A percentile compares a stretch with the other conserved stretches of the same genome.
Conservation (phyloP, 1,140 invertebrate species). For the Anoplolepis gracilipes region DNA sequence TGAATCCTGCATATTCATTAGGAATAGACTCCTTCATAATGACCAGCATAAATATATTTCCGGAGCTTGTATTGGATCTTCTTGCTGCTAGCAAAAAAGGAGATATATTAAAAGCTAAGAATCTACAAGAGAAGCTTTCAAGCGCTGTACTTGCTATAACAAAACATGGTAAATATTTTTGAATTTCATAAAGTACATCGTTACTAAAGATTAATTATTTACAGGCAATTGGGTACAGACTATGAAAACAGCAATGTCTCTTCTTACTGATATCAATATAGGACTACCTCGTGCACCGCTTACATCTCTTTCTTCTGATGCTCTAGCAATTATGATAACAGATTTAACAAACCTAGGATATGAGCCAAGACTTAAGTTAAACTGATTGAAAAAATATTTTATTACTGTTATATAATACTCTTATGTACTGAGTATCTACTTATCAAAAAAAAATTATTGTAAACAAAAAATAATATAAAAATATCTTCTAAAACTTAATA, state of each 20-base stretch:
- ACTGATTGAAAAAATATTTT: neutral
- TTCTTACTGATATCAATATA: constrained; percentile 87
- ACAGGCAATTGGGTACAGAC: constrained; percentile 88
- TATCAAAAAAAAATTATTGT: neutral
- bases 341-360: constrained; percentile 55
- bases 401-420: too few relatives aligned
- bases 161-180: constrained; percentile 83
- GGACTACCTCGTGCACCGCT: constrained; percentile 87
- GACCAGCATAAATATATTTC: constrained; percentile 88
- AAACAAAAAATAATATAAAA: neutral
- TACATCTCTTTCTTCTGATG: constrained; percentile 76
- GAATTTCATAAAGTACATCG: neutral
- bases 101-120: constrained; percentile 78
- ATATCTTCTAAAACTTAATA: neutral
- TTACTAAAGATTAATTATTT: constrained; percentile 56
- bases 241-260: constrained; percentile 89
- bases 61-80: constrained; percentile 83
- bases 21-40: constrained; percentile 90
- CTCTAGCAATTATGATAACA: constrained; percentile 21
- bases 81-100: constrained; percentile 79
- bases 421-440: too few relatives aligned
- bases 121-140: constrained; percentile 84
- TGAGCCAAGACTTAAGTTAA: constrained; percentile 20
- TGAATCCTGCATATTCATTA: constrained; percentile 87
- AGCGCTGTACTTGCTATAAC: constrained; percentile 81